Evolutionary conservation across 2,888 invertebrate genomes (phyloP).

Genomic region (Ommatoiulus sabulosus): DNA sequence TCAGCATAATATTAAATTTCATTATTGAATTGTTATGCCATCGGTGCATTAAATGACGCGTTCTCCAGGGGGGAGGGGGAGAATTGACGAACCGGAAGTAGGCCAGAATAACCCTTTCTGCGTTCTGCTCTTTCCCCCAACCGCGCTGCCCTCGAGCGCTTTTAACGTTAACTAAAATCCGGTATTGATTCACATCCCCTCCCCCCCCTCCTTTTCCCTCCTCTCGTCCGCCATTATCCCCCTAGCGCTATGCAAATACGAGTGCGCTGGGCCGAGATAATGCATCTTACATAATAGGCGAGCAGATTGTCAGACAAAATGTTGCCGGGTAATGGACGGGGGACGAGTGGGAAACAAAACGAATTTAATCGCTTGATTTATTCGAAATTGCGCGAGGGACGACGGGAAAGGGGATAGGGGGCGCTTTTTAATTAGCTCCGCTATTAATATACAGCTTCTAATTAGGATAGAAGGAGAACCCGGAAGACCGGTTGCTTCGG

Average conservation of each 20-base stretch:
- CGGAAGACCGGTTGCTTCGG: too few relatives aligned
- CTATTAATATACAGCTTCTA: not conserved
- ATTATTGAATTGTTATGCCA: slow-evolving; percentile 21
- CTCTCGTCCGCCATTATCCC: slow-evolving; percentile 35
- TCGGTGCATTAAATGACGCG: slow-evolving; percentile 6
- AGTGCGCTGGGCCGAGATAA: slow-evolving; percentile 43
- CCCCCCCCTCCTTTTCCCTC: not conserved
- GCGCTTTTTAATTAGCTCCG: slow-evolving; percentile 20
- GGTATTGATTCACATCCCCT: slow-evolving; percentile 31
- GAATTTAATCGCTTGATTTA: slow-evolving; percentile 39
- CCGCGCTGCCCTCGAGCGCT: not conserved
- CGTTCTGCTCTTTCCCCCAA: not conserved
- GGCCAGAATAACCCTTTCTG: not conserved
- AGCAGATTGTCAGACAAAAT: slow-evolving; percentile 28
- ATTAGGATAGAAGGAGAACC: not conserved
- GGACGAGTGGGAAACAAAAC: slow-evolving; percentile 23
- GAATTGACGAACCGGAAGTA: slow-evolving; percentile 1
- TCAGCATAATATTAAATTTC: not conserved
- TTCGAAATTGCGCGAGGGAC: slow-evolving; percentile 6
- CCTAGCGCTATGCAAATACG: slow-evolving; percentile 3
- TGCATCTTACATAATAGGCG: slow-evolving; percentile 36
- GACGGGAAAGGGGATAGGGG: not conserved
- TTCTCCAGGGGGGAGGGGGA: not conserved
- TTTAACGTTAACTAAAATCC: slow-evolving; percentile 38
- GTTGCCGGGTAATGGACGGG: slow-evolving; percentile 40